Percentiles rank a stretch among this genome's conserved stretches.
phyloP scores from a whole-genome alignment of 2,113 vertebrate genomes.

The Cynocephalus volans region DNA sequence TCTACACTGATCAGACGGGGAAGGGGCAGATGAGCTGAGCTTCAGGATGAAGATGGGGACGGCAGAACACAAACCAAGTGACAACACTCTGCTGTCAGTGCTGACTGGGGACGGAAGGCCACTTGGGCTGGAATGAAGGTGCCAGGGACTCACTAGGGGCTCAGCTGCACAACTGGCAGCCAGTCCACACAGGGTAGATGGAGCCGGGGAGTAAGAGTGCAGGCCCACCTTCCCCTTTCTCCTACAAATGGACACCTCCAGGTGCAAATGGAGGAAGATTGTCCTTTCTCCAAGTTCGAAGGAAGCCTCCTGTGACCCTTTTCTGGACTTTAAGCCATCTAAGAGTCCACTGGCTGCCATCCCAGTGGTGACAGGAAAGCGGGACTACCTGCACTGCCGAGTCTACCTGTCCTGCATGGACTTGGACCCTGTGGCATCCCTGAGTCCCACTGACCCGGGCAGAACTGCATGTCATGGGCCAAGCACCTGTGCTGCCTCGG shows the following conservation, averaged over 20 bases:
- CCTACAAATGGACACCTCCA: background rate
- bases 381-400: rapidly evolving
- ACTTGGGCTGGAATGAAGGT: background rate
- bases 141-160: background rate
- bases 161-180: rapidly evolving
- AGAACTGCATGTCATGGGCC: rapidly evolving
- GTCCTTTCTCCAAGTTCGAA: background rate
- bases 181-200: background rate
- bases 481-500: background rate
- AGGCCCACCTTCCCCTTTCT: background rate
- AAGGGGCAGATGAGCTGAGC: rapidly evolving
- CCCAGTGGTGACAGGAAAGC: rapidly evolving
- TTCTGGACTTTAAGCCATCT: background rate
- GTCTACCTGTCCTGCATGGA: no score
- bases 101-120: rapidly evolving
- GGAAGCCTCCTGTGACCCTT: background rate
- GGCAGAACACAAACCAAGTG: rapidly evolving
- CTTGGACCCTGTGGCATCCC: rapidly evolving
- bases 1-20: background rate
- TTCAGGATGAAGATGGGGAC: background rate
- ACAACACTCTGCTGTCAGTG: background rate
- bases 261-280: background rate
- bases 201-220: rapidly evolving
- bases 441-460: rapidly evolving
- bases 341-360: background rate